Evolutionary conservation across 64 coral and sea anemone genomes (phyloP).

Genomic region (Porites australiensis): DNA sequence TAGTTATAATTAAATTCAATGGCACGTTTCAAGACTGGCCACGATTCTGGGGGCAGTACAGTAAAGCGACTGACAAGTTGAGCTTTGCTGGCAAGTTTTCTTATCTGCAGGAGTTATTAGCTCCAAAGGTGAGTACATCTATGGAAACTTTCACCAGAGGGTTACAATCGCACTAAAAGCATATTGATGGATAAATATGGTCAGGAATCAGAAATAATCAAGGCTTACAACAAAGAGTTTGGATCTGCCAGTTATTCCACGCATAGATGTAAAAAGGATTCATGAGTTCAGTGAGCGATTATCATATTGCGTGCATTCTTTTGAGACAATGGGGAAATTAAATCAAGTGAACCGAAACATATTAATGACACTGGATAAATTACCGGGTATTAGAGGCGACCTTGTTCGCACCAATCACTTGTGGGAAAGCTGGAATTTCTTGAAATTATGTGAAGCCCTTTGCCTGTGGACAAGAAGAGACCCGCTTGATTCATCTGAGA

Average conservation of each 20-base stretch:
- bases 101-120: conserved; percentile 24
- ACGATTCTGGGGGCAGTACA: conserved; percentile 59
- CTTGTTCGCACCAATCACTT: not conserved
- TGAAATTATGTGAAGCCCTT: not conserved
- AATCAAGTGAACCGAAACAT: not conserved
- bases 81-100: conserved; percentile 42
- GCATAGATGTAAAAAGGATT: too few relatives aligned
- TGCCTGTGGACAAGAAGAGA: not conserved
- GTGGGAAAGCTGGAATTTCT: conserved; percentile 7
- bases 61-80: conserved; percentile 20
- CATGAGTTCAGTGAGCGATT: too few relatives aligned
- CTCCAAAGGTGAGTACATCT: conserved; percentile 10
- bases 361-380: not conserved
- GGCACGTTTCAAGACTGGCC: conserved; percentile 59
- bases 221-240: conserved; percentile 34
- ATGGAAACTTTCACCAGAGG: conserved; percentile 42
- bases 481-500: not conserved
- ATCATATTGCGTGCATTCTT: too few relatives aligned
- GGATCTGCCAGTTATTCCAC: not conserved
- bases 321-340: not conserved
- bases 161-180: conserved; percentile 26
- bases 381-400: not conserved
- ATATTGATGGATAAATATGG: conserved; percentile 60
- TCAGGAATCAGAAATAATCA: conserved; percentile 46
- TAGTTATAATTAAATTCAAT: conserved; percentile 64